Evolutionary conservation across 2,888 invertebrate genomes (phyloP).

Genomic region (Hypomecis punctinalis): DNA sequence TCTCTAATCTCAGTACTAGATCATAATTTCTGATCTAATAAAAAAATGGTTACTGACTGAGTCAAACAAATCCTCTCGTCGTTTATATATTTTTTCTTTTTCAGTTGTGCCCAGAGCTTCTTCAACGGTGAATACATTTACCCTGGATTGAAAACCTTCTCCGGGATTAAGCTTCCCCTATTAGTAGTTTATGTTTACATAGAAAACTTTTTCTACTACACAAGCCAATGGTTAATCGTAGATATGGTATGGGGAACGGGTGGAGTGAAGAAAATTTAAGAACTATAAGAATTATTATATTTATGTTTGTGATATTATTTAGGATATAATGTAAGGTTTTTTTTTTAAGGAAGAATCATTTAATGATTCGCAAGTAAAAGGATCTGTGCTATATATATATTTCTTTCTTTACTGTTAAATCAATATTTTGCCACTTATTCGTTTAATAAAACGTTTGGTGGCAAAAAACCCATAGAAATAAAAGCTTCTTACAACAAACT

Average conservation of each 20-base stretch:
- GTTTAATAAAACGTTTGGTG: no score
- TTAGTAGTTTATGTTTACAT: constrained; percentile 56
- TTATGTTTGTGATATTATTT: constrained; percentile 26
- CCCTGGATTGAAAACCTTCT: constrained; percentile 60
- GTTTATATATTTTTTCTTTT: constrained; percentile 12
- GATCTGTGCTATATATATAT: no score
- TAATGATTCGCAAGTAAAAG: not conserved
- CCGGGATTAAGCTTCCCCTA: constrained; percentile 50
- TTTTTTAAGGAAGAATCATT: not conserved
- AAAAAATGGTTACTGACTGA: no score
- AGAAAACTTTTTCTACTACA: constrained; percentile 68
- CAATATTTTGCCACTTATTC: no score
- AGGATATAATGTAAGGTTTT: constrained; percentile 6
- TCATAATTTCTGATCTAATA: no score
- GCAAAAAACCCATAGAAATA: no score
- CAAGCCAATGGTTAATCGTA: constrained; percentile 65
- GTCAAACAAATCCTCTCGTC: not conserved
- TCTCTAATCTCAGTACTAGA: no score
- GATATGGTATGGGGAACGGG: constrained; percentile 65
- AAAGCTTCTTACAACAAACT: no score
- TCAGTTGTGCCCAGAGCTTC: constrained; percentile 61
- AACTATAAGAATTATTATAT: not conserved
- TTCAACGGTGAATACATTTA: constrained; percentile 65
- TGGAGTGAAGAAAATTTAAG: constrained; percentile 41
- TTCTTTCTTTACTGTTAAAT: no score